Evolutionary conservation across 2,113 vertebrate species (phyloP).

Genomic region (Ifrita kowaldi): DNA sequence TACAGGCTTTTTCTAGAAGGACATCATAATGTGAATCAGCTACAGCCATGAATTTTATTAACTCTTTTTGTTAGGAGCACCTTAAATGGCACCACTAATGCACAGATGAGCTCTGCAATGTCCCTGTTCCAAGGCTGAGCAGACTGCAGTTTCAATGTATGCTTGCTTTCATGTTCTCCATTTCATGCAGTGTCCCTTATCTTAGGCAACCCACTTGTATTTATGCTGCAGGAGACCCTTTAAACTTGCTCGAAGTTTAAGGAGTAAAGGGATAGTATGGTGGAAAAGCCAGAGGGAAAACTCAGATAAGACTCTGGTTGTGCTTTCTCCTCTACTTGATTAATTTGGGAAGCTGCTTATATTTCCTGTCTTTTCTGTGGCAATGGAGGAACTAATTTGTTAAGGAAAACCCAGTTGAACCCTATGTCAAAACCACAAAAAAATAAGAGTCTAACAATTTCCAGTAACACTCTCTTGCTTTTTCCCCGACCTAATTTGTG

Average conservation of each 20-base stretch:
- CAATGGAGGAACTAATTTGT: not conserved
- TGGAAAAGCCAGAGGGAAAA: slow-evolving; percentile 47
- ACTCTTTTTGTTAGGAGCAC: slow-evolving; percentile 56
- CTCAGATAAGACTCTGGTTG: slow-evolving; percentile 32
- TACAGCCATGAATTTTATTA: slow-evolving; percentile 56
- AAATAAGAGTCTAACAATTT: not conserved
- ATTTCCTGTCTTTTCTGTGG: not conserved
- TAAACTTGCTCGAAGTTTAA: slow-evolving; percentile 32
- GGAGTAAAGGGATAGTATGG: not conserved
- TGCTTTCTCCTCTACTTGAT: not conserved
- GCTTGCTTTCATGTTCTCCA: slow-evolving; percentile 47
- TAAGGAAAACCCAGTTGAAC: not conserved
- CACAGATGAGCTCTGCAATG: slow-evolving; percentile 41
- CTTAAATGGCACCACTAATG: slow-evolving; percentile 53
- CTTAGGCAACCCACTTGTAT: slow-evolving; percentile 14
- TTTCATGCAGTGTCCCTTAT: slow-evolving; percentile 41
- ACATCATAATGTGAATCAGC: slow-evolving; percentile 59
- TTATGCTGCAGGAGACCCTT: slow-evolving; percentile 21
- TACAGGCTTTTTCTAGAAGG: not conserved
- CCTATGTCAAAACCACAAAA: not conserved
- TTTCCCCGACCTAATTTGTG: not conserved
- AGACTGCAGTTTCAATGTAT: slow-evolving; percentile 51
- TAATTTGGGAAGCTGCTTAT: slow-evolving; percentile 12
- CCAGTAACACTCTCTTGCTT: not conserved
- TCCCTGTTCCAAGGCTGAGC: slow-evolving; percentile 48